Conservation (phyloP, 2,113 vertebrate genomes). For the Daphoenositta chrysoptera region DNA sequence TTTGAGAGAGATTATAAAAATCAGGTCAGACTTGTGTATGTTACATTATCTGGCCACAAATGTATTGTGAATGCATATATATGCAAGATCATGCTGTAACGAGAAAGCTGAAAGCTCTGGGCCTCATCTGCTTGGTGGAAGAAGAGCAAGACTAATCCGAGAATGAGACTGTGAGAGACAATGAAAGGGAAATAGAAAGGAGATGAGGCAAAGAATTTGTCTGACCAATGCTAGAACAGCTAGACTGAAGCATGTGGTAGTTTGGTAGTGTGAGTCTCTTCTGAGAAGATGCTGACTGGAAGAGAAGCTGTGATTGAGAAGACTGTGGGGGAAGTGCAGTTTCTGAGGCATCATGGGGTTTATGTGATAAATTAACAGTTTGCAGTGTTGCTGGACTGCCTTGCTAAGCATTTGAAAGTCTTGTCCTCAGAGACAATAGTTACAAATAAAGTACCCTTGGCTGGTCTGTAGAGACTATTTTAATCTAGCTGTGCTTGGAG, state of each 20-base stretch:
- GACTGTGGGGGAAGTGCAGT: background rate
- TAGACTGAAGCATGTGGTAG: background rate
- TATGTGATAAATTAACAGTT: background rate
- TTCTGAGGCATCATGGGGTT: background rate
- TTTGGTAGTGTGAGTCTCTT: background rate
- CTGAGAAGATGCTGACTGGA: background rate
- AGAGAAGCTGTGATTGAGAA: background rate
- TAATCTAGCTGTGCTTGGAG: background rate
- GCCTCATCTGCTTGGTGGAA: background rate
- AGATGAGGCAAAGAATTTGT: background rate
- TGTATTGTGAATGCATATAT: background rate
- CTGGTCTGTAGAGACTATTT: background rate
- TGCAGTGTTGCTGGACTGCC: background rate
- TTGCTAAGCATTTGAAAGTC: background rate
- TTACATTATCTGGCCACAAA: background rate
- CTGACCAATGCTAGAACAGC: background rate
- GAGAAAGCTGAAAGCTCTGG: background rate
- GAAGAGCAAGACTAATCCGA: background rate
- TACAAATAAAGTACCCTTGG: background rate
- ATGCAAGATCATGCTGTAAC: background rate
- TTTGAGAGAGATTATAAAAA: background rate
- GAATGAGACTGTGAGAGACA: background rate
- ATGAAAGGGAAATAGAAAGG: background rate
- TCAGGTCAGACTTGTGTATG: background rate
- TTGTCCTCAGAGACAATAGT: background rate